Conservation (phyloP, 1,140 invertebrate species). For the Neoseiulus cucumeris region DNA sequence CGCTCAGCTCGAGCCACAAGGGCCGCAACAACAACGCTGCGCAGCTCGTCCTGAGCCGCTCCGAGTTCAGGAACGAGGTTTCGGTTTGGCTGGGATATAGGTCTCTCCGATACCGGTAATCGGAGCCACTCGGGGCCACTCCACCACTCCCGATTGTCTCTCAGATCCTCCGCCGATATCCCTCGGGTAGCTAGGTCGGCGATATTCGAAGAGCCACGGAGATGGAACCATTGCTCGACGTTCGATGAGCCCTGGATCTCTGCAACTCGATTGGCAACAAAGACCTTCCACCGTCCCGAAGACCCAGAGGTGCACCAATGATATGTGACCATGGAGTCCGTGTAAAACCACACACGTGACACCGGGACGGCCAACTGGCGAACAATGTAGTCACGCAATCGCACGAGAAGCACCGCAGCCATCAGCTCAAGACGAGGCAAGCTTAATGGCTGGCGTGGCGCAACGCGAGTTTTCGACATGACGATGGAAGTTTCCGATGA, state of each 20-base stretch:
- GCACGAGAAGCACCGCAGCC: slow-evolving; percentile 10
- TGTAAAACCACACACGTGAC: background rate
- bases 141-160: background rate
- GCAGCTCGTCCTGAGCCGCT: too few species aligned
- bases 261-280: background rate
- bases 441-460: slow-evolving; percentile 10
- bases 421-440: slow-evolving; percentile 18
- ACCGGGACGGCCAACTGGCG: background rate
- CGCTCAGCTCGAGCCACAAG: background rate
- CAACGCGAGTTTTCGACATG: slow-evolving; percentile 16
- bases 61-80: too few species aligned
- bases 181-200: slow-evolving; percentile 2
- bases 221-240: background rate
- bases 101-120: background rate
- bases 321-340: background rate
- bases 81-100: too few species aligned
- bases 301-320: background rate
- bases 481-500: background rate
- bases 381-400: background rate
- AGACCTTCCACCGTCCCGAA: background rate
- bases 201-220: background rate
- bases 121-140: background rate
- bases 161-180: background rate
- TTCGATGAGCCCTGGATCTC: background rate
- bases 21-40: too few species aligned